Evolutionary conservation across 2,797 vertebrate species (phyloP).

Genomic region (Cuniculus paca): DNA sequence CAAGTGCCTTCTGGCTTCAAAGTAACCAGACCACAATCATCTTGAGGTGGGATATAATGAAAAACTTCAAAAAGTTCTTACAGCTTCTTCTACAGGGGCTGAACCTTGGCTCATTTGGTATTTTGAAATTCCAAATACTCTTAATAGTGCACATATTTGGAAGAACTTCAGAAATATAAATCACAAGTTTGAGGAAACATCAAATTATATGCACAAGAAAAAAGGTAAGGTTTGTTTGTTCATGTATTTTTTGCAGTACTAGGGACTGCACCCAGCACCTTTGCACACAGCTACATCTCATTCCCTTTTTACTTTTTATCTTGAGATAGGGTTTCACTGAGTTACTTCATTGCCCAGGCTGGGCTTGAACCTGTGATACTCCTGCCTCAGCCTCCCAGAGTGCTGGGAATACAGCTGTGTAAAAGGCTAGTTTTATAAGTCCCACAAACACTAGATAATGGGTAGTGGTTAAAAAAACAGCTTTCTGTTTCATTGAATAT

Average conservation of each 20-base stretch:
- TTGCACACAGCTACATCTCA: background rate
- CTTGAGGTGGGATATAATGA: background rate
- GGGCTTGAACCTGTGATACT: background rate
- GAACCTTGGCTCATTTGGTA: background rate
- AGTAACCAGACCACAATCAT: constrained; percentile 15
- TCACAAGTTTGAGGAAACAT: background rate
- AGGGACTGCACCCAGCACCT: background rate
- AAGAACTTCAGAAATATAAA: background rate
- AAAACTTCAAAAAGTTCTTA: background rate
- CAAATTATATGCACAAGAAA: background rate
- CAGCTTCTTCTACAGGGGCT: background rate
- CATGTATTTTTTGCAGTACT: background rate
- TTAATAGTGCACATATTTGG: background rate
- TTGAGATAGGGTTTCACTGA: background rate
- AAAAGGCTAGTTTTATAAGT: background rate
- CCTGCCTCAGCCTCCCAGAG: background rate
- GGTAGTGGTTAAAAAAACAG: background rate
- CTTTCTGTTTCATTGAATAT: background rate
- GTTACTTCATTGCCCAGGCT: background rate
- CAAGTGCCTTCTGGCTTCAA: constrained; percentile 19
- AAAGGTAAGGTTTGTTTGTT: background rate
- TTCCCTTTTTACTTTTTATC: background rate
- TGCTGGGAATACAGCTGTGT: background rate
- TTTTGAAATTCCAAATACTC: constrained; percentile 31
- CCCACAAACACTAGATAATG: background rate